Conservation (phyloP, 1,140 invertebrate species). For the Apis mellifera region Amel_HAv3.1 CM009940.2:12029001-12029500, state of each 20-base stretch:
- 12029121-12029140: not conserved
- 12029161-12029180: not conserved
- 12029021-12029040: constrained; percentile 33
- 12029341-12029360: not conserved
- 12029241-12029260: not conserved
- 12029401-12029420: not conserved
- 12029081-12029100: constrained; percentile 33
- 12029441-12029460: constrained; percentile 1
- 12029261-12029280: no score
- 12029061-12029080: constrained; percentile 22
- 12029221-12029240: not conserved
- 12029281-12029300: no score
- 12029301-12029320: no score
- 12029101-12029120: not conserved
- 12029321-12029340: not conserved
- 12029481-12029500: not conserved
- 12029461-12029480: not conserved
- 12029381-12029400: not conserved
- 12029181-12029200: not conserved
- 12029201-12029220: not conserved
- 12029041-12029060: constrained; percentile 20
- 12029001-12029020: constrained; percentile 42
- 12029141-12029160: not conserved
- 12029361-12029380: not conserved
- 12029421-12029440: not conserved